These are phyloP conservation scores for Elmis aenea DNA, from an alignment of 2,888 invertebrate species.

Conservation along the genomic window DNA sequence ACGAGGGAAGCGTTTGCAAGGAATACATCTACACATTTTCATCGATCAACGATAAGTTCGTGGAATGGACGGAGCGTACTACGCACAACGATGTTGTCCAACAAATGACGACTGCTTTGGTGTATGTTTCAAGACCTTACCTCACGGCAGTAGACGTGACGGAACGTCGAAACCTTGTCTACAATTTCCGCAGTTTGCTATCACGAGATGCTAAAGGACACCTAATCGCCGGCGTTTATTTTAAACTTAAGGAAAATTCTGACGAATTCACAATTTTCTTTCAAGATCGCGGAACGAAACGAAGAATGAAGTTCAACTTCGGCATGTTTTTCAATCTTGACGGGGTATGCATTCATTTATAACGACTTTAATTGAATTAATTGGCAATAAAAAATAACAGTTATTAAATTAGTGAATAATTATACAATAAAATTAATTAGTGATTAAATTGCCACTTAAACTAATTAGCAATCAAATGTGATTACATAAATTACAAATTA, in stretches of 20 bases:
- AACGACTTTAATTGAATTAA: too few species aligned
- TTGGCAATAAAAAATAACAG: too few species aligned
- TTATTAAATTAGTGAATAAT: too few species aligned
- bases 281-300: constrained; percentile 58
- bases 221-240: constrained; percentile 79
- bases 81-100: constrained; percentile 59
- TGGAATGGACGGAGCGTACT: constrained; percentile 82
- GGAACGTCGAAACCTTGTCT: constrained; percentile 82
- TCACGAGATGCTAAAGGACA: constrained; percentile 80
- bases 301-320: constrained; percentile 71
- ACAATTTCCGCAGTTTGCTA: constrained; percentile 75
- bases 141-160: constrained; percentile 78
- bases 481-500: too few species aligned
- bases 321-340: constrained; percentile 57
- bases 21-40: constrained; percentile 80
- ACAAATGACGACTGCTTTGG: constrained; percentile 55
- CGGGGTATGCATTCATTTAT: constrained; percentile 53
- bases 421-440: too few species aligned
- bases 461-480: too few species aligned
- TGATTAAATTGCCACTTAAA: too few species aligned
- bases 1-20: constrained; percentile 69
- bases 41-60: constrained; percentile 64
- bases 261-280: constrained; percentile 75
- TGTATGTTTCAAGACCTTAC: constrained; percentile 76
- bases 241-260: constrained; percentile 59